phyloP scores from a whole-genome alignment of 2,888 invertebrate genomes.

The Zaprionus obscuricornis region DNA sequence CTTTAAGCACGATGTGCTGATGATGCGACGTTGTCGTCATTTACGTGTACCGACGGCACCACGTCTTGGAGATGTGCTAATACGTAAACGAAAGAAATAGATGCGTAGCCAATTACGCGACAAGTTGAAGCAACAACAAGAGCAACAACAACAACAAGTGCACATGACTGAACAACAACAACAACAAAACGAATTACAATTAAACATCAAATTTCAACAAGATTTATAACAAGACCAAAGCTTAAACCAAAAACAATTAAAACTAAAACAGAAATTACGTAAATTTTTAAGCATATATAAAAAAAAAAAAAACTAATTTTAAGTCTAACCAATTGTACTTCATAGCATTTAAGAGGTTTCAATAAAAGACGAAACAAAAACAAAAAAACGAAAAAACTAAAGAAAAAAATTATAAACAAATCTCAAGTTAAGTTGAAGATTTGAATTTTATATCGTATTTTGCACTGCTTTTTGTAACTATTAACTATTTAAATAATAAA shows the following conservation, averaged over 20 bases:
- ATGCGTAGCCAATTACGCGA: slow-evolving; percentile 16
- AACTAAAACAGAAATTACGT: slow-evolving; percentile 25
- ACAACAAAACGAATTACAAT: slow-evolving; percentile 47
- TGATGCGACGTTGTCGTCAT: slow-evolving; percentile 90
- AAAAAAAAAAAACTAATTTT: slow-evolving; percentile 36
- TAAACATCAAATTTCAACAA: slow-evolving; percentile 51
- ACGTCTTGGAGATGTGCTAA: slow-evolving; percentile 72
- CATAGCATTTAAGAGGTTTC: slow-evolving; percentile 68
- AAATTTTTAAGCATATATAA: slow-evolving; percentile 3
- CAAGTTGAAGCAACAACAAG: slow-evolving; percentile 24
- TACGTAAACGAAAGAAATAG: slow-evolving; percentile 69
- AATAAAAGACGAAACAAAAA: slow-evolving; percentile 34
- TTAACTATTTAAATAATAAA: no score
- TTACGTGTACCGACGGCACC: slow-evolving; percentile 85
- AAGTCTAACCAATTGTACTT: slow-evolving; percentile 73
- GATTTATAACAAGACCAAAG: slow-evolving; percentile 67
- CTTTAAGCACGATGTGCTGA: slow-evolving; percentile 88
- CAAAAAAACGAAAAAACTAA: not conserved
- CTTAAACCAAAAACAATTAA: slow-evolving; percentile 24
- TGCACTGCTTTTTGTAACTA: no score
- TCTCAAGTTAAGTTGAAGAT: no score
- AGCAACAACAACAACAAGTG: slow-evolving; percentile 31
- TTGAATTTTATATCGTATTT: no score
- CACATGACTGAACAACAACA: slow-evolving; percentile 65
- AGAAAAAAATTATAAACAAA: not conserved